These are phyloP conservation scores for Xylota sylvarum DNA, from an alignment of 2,888 invertebrate genomes.

Conservation along the genomic window DNA sequence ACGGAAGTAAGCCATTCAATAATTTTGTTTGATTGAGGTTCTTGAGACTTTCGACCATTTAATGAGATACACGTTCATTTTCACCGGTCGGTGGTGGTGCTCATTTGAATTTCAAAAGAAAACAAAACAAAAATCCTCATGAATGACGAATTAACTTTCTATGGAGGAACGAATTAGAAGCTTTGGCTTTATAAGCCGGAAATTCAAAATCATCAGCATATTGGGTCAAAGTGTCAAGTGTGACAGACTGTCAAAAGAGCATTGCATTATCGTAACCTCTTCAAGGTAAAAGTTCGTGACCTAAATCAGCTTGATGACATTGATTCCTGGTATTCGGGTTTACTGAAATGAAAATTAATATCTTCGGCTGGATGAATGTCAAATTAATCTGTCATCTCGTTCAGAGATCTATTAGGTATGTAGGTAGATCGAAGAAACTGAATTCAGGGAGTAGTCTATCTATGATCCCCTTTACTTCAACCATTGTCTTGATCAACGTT, in stretches of 20 bases:
- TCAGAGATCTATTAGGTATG: too few relatives aligned
- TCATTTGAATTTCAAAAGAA: conserved; percentile 40
- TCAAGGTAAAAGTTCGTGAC: neutral
- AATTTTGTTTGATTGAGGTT: conserved; percentile 25
- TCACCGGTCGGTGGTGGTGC: conserved; percentile 21
- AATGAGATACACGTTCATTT: neutral
- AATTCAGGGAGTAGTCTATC: too few relatives aligned
- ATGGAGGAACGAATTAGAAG: conserved; percentile 20
- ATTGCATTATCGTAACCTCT: neutral
- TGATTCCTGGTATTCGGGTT: too few relatives aligned
- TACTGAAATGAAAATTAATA: too few relatives aligned
- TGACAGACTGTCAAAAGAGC: neutral
- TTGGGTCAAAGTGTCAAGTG: conserved; percentile 48
- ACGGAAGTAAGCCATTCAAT: conserved; percentile 19
- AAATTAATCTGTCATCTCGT: too few relatives aligned
- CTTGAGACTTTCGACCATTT: conserved; percentile 9
- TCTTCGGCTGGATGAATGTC: too few relatives aligned
- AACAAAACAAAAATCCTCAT: neutral
- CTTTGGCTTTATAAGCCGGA: neutral
- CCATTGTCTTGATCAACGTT: too few relatives aligned
- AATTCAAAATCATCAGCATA: neutral
- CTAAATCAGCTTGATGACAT: neutral
- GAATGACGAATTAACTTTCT: conserved; percentile 51
- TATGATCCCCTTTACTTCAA: too few relatives aligned
- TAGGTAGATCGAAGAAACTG: too few relatives aligned